Percentiles rank a stretch among this genome's conserved stretches.
phyloP scores from a whole-genome alignment of 2,797 vertebrate genomes.

The Gallinago nigripennis region DNA sequence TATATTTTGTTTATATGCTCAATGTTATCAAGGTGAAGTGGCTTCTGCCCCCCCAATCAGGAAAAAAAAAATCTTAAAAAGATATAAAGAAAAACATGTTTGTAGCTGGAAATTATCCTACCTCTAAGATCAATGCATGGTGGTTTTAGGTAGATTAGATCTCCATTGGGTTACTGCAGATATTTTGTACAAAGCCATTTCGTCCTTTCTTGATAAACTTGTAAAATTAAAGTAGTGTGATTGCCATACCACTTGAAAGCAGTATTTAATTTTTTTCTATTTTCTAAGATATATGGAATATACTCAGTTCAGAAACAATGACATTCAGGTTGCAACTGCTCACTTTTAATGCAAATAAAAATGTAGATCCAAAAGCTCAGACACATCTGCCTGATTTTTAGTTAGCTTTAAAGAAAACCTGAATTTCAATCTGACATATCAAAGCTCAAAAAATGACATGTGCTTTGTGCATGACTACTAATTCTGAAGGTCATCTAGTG shows the following conservation, averaged over 20 bases:
- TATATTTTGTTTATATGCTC: background rate
- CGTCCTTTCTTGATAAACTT: background rate
- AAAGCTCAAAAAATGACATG: background rate
- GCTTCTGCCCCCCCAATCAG: background rate
- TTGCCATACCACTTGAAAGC: background rate
- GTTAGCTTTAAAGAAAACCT: background rate
- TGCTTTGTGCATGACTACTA: background rate
- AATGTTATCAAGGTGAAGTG: background rate
- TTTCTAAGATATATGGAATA: background rate
- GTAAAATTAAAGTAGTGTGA: background rate
- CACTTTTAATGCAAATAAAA: background rate
- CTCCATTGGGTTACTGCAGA: background rate
- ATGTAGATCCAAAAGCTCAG: background rate
- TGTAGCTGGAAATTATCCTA: background rate
- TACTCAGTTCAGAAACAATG: background rate
- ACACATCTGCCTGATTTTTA: background rate
- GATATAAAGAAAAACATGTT: background rate
- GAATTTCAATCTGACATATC: background rate
- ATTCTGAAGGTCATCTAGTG: background rate
- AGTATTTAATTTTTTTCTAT: background rate
- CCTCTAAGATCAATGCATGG: background rate
- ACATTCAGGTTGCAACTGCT: background rate
- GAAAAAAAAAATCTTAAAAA: background rate
- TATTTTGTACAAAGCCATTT: background rate
- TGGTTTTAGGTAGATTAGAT: background rate